Base-by-base conservation (phyloP, 2,113 vertebrate species). In the Apeltes quadracus region DNA sequence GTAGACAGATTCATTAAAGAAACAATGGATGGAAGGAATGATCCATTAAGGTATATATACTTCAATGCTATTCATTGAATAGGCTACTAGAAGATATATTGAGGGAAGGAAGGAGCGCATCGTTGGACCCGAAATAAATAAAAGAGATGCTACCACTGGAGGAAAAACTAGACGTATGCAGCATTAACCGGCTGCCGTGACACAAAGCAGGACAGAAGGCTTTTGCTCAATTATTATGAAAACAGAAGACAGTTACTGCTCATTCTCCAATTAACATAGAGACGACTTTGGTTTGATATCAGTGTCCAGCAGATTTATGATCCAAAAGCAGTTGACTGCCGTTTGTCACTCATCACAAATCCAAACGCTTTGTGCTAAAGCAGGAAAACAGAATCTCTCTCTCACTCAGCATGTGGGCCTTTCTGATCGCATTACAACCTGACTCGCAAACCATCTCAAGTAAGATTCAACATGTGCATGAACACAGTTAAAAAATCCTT, bases 401-500 rank as follows among this genome's bases (percentile, higher is more conserved):
- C n/a, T 73, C 58, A 36, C 59, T 72, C 51, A 46, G n/a, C 67
- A 76, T n/a, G 81, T 3, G 13, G 12, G 13, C 27, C 23, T 4
- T 70, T 18, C 53, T 65, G 71, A 82, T 54, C 22, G 58, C 29
- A 76, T 86, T 81, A 76, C 79, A 80, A 32, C 59, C 73, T 81
- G 73, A 7, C 67, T 76, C 74, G 67, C 27, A 65, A 78, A 48
- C 13, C 18, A 34, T 56, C 66, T 39, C 66, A 82, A 88, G 83
- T 76, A 65, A 63, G 84, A 84, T 86, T 82, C 79, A 86, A 32
- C 61, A 72, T 83, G 88, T 80, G 79, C n/a, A 46, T 78, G 82
- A 87, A 83, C 54, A 72, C 57, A 46, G 69, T 69, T 78, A 62
- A 81, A 84, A 34, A 34, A 78, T 81, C 83, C 75, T 82, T 68